phyloP scores from a whole-genome alignment of 2,797 vertebrate species.

The Argentina silus region DNA sequence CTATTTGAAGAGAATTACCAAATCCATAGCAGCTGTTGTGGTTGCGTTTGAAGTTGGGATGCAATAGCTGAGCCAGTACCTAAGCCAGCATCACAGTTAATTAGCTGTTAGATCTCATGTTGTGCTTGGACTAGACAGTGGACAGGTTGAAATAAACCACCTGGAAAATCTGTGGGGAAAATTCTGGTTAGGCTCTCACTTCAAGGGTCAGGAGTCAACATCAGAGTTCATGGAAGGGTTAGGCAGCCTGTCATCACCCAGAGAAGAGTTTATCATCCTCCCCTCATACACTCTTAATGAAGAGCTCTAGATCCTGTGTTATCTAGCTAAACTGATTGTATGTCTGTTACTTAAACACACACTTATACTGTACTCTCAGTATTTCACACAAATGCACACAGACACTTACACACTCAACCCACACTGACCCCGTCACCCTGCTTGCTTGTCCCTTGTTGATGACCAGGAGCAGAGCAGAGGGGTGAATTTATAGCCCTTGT shows the following conservation, averaged over 20 bases:
- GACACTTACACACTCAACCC: not conserved
- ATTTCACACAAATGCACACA: too few relatives aligned
- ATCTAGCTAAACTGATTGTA: too few relatives aligned
- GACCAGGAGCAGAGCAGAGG: constrained; percentile 53
- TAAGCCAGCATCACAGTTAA: not conserved
- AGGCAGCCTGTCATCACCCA: not conserved
- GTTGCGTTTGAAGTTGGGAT: not conserved
- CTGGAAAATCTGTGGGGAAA: not conserved
- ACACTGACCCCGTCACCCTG: constrained; percentile 15
- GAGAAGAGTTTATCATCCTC: not conserved
- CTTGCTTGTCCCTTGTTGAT: constrained; percentile 41
- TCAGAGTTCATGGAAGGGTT: not conserved
- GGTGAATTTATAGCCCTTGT: constrained; percentile 70
- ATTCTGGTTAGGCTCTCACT: not conserved
- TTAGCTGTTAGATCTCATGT: not conserved
- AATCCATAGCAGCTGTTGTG: not conserved
- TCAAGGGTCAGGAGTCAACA: not conserved
- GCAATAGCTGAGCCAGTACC: not conserved
- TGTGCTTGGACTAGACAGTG: not conserved
- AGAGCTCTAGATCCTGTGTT: too few relatives aligned
- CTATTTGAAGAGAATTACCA: not conserved
- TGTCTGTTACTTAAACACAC: too few relatives aligned
- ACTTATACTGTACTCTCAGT: too few relatives aligned
- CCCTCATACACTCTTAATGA: not conserved
- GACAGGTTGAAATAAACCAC: not conserved